Conservation (phyloP, 2,888 invertebrate species). For the Drosophila percnosoma region DNA sequence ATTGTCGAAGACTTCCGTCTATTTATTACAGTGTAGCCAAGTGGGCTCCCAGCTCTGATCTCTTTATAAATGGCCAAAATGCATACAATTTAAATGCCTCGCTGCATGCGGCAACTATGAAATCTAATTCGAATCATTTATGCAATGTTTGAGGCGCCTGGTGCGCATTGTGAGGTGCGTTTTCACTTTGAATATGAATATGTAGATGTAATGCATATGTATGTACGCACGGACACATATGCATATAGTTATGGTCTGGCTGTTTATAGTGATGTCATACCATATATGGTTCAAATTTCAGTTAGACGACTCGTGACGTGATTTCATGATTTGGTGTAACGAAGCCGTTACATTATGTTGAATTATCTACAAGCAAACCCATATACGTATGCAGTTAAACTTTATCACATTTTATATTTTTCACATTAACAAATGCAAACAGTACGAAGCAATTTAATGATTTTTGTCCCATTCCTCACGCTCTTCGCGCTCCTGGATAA, state of each 20-base stretch:
- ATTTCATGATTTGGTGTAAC: slow-evolving; percentile 51
- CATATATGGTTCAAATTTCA: slow-evolving; percentile 80
- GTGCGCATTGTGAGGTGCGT: slow-evolving; percentile 38
- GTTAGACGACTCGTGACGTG: slow-evolving; percentile 67
- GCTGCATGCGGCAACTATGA: slow-evolving; percentile 66
- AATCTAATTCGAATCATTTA: slow-evolving; percentile 71
- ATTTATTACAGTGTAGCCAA: slow-evolving; percentile 34
- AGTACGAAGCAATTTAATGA: background rate
- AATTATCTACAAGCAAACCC: slow-evolving; percentile 4
- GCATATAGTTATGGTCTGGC: slow-evolving; percentile 67
- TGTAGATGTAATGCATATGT: slow-evolving; percentile 23
- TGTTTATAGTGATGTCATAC: slow-evolving; percentile 78
- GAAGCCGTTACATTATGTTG: slow-evolving; percentile 45
- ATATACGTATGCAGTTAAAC: background rate
- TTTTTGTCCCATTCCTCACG: slow-evolving; percentile 88
- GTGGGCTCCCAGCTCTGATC: slow-evolving; percentile 19
- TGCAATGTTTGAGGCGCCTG: slow-evolving; percentile 50
- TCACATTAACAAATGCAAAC: background rate
- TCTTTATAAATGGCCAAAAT: slow-evolving; percentile 51
- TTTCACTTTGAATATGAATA: slow-evolving; percentile 25
- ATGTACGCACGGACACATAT: slow-evolving; percentile 15
- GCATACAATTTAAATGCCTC: slow-evolving; percentile 57
- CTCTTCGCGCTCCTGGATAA: slow-evolving; percentile 91
- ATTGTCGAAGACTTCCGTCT: slow-evolving; percentile 67
- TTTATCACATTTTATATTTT: background rate